Base-by-base conservation (phyloP, 2,113 vertebrate genomes). In the Cochlearius cochlearius region DNA sequence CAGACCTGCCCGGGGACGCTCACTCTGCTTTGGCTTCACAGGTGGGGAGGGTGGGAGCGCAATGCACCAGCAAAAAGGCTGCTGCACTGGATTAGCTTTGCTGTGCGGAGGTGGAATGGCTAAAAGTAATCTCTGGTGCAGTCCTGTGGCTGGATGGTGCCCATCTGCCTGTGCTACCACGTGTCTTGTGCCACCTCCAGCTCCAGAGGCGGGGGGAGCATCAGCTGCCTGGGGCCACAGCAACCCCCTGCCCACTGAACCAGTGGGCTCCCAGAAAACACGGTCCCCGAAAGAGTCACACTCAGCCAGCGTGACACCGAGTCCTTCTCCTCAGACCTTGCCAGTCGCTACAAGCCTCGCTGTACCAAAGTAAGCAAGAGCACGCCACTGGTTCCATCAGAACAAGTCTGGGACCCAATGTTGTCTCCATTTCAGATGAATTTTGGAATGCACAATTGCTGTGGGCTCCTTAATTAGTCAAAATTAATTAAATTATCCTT, bases 291-390 rank as follows among this genome's bases (percentile, higher is more conserved):
- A 18, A 39, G 22, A 41, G 50, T 55, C 36, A 47, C 59, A 14
- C 6, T 56, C 21, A 63, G 68, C 32, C 50, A 80, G 10, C 0
- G 1, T 29, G 34, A 68, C 49, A 64, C 49, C 2, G 3, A 0
- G 0, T 38, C 62, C 49, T 76, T 43, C 45, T 73, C 45, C 72
- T 49, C 56, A 34, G 18, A 43, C 32, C 38, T 47, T 19, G 20
- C 14, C 7, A 6, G 41, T 34, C 1, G 1, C n/a, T 45, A 32
- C 50, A 75, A 81, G 38, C 22, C 55, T 50, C 7, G 7, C 26
- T 68, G 29, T 20, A n/a, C 19, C 56, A 5, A 59, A 60, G 26
- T 14, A 19, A 59, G 22, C 15, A 64, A 58, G 22, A 53, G 12
- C 14, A 36, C 1, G 0, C 29, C 32, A 36, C 8, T 43, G 36